Conservation (phyloP, 2,113 vertebrate species). For the Sminthopsis crassicaudata region DNA sequence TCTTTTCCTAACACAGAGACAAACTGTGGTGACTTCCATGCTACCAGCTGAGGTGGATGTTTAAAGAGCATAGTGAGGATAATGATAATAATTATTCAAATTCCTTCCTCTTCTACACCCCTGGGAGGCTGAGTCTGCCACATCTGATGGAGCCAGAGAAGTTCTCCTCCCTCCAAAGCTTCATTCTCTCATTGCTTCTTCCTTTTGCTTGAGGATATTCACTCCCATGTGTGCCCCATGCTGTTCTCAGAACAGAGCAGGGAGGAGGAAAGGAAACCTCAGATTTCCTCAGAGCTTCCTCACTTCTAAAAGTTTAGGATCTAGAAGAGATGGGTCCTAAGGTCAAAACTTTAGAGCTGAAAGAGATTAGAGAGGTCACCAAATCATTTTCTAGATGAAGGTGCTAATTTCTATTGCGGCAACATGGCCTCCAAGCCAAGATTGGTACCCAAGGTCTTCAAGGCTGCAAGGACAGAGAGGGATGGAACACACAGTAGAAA, state of each 20-base stretch:
- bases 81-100: conserved; percentile 75
- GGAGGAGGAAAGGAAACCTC: neutral
- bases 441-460: neutral
- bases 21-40: conserved; percentile 44
- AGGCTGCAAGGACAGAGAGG: neutral
- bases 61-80: conserved; percentile 75
- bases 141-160: conserved; percentile 57
- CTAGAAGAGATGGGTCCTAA: neutral
- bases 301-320: neutral
- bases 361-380: neutral
- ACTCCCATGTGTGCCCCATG: neutral
- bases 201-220: neutral
- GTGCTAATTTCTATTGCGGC: no score
- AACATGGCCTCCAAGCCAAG: neutral
- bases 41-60: conserved; percentile 61
- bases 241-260: neutral
- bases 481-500: neutral
- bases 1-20: conserved; percentile 47
- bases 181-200: neutral
- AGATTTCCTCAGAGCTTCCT: neutral
- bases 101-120: conserved; percentile 43
- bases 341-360: neutral
- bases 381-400: neutral
- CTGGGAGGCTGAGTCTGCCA: conserved; percentile 54
- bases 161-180: conserved; percentile 58